These are phyloP conservation scores for Aphelinus certus DNA, from an alignment of 1,140 invertebrate species.

Conservation along the genomic window DNA sequence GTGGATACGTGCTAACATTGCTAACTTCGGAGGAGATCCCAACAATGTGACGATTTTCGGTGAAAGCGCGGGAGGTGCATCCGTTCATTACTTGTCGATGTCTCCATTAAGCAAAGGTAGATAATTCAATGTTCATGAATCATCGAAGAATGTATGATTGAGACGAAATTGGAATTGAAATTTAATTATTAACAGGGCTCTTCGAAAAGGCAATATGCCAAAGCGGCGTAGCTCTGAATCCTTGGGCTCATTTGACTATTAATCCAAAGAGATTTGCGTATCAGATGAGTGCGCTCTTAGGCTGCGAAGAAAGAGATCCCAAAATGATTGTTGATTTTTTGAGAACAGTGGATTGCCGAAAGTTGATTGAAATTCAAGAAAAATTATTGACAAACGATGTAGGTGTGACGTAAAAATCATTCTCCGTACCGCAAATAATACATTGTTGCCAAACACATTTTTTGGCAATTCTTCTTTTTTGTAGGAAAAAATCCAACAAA, in stretches of 20 bases:
- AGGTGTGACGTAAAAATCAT: slow-evolving; percentile 10
- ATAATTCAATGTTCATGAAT: neutral
- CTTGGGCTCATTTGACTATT: neutral
- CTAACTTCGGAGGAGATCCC: no score
- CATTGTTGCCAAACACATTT: no score
- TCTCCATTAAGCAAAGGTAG: slow-evolving; percentile 20
- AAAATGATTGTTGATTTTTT: slow-evolving; percentile 46
- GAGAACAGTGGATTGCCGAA: slow-evolving; percentile 25
- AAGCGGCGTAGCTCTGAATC: slow-evolving; percentile 4
- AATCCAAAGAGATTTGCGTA: slow-evolving; percentile 2
- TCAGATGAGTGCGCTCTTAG: neutral
- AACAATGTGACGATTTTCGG: slow-evolving; percentile 49
- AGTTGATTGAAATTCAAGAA: slow-evolving; percentile 41
- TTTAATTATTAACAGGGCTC: no score
- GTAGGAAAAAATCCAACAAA: slow-evolving; percentile 41
- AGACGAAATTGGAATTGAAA: no score
- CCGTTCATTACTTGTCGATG: slow-evolving; percentile 47
- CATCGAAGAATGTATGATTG: no score
- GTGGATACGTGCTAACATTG: slow-evolving; percentile 55
- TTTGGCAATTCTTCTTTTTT: no score
- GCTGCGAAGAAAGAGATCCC: neutral
- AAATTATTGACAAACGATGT: slow-evolving; percentile 31
- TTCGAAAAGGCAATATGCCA: neutral
- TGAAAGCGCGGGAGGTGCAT: slow-evolving; percentile 52
- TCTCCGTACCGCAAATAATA: no score